These are phyloP conservation scores for Euphonia xanthogaster DNA, from an alignment of 2,797 vertebrate species.

Conservation along the genomic window DNA sequence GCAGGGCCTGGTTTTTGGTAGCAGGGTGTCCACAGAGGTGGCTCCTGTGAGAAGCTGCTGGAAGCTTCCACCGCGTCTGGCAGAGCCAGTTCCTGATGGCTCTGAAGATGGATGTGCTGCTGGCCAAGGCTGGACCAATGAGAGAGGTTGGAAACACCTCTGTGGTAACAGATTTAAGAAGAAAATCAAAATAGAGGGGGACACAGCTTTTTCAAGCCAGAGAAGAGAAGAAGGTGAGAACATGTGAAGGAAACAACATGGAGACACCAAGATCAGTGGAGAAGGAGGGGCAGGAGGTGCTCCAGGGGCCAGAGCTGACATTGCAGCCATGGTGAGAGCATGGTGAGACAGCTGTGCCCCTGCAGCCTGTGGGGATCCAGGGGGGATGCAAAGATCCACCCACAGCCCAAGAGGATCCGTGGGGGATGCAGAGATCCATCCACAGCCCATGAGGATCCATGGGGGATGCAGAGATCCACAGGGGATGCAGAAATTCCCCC, in stretches of 20 bases:
- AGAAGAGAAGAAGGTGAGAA: background rate
- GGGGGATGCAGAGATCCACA: too few species aligned
- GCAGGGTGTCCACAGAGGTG: background rate
- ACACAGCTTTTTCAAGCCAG: background rate
- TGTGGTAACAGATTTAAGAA: background rate
- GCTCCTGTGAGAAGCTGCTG: background rate
- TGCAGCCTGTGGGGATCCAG: background rate
- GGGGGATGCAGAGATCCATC: background rate
- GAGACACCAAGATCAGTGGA: background rate
- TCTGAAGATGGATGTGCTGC: accelerated
- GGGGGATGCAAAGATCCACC: background rate
- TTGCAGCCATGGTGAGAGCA: background rate
- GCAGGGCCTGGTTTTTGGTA: background rate
- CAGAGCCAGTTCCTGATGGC: background rate
- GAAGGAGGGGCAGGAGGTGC: background rate
- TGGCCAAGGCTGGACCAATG: accelerated
- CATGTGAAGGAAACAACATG: background rate
- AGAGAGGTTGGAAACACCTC: accelerated
- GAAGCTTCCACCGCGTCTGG: background rate
- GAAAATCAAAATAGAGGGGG: background rate
- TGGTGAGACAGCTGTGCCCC: background rate
- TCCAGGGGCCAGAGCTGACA: accelerated
- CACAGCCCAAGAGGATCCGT: background rate
- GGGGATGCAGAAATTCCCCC: background rate
- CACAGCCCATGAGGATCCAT: background rate